Conservation (phyloP, 2,888 invertebrate species). For the Cyaniris semiargus region DNA sequence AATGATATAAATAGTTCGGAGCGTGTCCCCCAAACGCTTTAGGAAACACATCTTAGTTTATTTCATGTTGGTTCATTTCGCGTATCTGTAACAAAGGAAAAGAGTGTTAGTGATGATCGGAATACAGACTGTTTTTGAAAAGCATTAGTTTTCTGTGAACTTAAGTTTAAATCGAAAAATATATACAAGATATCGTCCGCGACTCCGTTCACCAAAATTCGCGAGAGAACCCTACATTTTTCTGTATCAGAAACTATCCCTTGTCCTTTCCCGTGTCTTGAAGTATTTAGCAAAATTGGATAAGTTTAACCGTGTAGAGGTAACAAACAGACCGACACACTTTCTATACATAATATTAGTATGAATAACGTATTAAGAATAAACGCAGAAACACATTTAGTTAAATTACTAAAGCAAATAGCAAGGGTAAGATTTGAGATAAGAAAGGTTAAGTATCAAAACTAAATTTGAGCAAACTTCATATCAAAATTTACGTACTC, state of each 20-base stretch:
- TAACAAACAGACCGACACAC: not conserved
- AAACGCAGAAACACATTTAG: not conserved
- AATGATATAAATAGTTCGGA: conserved; percentile 69
- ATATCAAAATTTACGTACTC: conserved; percentile 20
- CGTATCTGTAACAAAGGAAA: conserved; percentile 59
- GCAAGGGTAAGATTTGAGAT: not conserved
- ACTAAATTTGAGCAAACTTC: conserved; percentile 8
- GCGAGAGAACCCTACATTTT: not conserved
- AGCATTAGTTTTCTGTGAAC: not conserved
- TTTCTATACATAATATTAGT: not conserved
- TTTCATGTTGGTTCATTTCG: conserved; percentile 51
- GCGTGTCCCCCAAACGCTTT: conserved; percentile 60
- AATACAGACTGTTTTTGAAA: not conserved
- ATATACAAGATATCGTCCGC: no score
- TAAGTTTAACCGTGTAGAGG: not conserved
- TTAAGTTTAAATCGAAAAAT: not conserved
- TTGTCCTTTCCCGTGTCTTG: not conserved
- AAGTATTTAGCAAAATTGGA: not conserved
- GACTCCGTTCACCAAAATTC: not conserved
- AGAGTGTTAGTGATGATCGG: not conserved
- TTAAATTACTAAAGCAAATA: not conserved
- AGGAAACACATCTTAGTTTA: conserved; percentile 63
- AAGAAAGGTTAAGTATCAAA: conserved; percentile 11
- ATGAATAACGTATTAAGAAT: not conserved
- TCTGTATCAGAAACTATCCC: not conserved